Percentiles rank a stretch among this genome's conserved stretches.
Evolutionary conservation across 1,140 invertebrate genomes (phyloP).

Genomic region (Lepidurus couesii): DNA sequence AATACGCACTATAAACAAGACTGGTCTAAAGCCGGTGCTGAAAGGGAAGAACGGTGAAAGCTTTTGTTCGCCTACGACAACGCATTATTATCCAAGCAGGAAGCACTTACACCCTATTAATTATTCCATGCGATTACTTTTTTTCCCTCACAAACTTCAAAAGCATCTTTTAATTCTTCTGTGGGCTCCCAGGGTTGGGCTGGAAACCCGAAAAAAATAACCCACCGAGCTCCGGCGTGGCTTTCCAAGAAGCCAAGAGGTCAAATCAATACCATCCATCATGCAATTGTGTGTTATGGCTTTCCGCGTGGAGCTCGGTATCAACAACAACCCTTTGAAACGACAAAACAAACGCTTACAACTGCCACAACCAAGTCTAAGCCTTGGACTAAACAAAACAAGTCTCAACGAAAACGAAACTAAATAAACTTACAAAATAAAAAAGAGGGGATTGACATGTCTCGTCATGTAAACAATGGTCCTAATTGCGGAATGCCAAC

Average conservation of each 20-base stretch:
- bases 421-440: no score
- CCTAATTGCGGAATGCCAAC: neutral
- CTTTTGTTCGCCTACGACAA: neutral
- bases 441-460: no score
- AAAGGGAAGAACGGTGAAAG: neutral
- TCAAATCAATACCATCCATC: no score
- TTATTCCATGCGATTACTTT: neutral
- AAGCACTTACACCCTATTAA: neutral
- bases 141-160: neutral
- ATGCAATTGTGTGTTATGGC: no score
- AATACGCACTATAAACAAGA: neutral
- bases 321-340: no score
- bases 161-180: neutral
- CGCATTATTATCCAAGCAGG: slow-evolving; percentile 18
- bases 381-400: no score
- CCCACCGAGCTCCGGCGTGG: neutral
- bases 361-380: no score
- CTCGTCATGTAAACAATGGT: neutral
- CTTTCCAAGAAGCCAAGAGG: no score
- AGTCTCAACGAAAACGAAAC: no score
- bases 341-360: no score
- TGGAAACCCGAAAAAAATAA: neutral
- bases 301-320: no score
- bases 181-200: neutral
- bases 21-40: neutral